Conservation (phyloP, 2,888 invertebrate species). For the Lepeophtheirus nordmannii region DNA sequence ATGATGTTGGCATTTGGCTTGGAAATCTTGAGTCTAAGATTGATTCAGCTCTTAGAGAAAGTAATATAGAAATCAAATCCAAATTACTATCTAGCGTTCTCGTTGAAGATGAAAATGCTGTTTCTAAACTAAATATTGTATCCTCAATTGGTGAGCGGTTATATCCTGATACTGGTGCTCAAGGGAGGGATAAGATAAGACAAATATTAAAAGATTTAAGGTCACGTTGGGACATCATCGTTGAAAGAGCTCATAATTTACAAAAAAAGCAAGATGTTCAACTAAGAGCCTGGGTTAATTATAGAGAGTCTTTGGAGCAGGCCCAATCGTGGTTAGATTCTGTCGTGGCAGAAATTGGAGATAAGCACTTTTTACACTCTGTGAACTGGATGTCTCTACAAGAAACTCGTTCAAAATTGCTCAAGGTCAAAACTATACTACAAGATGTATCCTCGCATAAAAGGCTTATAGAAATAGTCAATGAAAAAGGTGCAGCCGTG, state of each 20-base stretch:
- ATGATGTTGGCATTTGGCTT: conserved; percentile 60
- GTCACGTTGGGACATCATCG: conserved; percentile 70
- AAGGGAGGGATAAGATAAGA: conserved; percentile 75
- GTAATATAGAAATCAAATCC: conserved; percentile 42
- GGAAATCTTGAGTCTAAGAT: conserved; percentile 41
- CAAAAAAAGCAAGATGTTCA: conserved; percentile 72
- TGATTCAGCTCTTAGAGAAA: conserved; percentile 39
- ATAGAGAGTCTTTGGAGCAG: conserved; percentile 68
- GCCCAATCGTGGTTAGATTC: conserved; percentile 68
- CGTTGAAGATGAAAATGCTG: conserved; percentile 67
- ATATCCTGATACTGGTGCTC: conserved; percentile 78
- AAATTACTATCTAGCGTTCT: conserved; percentile 33
- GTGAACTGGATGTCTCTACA: conserved; percentile 55
- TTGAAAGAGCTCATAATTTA: conserved; percentile 62
- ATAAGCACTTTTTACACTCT: conserved; percentile 22
- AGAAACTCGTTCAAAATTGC: conserved; percentile 63
- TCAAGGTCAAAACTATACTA: conserved; percentile 65
- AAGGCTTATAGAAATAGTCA: conserved; percentile 70
- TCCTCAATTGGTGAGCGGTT: conserved; percentile 68
- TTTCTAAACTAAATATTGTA: conserved; percentile 55
- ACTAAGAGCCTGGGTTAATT: conserved; percentile 63
- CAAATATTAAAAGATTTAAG: conserved; percentile 61
- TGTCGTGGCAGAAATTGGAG: conserved; percentile 53
- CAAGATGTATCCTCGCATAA: conserved; percentile 84
- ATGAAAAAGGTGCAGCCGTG: conserved; percentile 64